Conservation (phyloP, 2,113 vertebrate genomes). For the Hemichromis elongatus region DNA sequence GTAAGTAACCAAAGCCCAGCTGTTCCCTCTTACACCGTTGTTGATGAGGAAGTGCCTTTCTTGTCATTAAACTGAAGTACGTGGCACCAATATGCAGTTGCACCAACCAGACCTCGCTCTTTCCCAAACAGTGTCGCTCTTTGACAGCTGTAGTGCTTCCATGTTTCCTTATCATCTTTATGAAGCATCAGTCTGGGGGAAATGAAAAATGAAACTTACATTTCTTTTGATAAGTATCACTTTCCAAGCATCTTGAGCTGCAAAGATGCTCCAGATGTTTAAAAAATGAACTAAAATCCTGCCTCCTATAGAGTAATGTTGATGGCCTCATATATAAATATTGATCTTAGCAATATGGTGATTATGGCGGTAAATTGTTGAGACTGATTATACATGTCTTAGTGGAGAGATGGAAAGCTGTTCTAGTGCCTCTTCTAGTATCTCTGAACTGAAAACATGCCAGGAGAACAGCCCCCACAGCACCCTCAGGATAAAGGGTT, state of each 20-base stretch:
- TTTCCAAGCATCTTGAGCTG: neutral
- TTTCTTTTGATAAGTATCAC: neutral
- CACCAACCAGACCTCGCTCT: neutral
- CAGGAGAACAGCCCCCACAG: neutral
- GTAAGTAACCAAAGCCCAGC: conserved; percentile 79
- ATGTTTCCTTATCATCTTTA: neutral
- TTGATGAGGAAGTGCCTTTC: neutral
- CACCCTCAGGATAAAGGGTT: neutral
- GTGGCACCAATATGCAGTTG: neutral
- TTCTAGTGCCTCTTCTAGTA: neutral
- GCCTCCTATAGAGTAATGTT: neutral
- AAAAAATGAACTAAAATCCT: neutral
- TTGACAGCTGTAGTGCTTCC: neutral
- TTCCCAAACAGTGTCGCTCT: neutral
- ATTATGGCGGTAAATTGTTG: neutral
- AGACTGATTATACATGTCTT: neutral
- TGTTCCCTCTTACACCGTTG: conserved; percentile 4
- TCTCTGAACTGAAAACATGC: neutral
- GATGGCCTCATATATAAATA: neutral
- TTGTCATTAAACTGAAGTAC: conserved; percentile 1
- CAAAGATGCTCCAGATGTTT: neutral
- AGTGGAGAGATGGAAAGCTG: neutral
- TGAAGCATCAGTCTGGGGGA: neutral
- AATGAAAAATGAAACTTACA: neutral
- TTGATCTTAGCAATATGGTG: neutral